A percentile compares a stretch with the other conserved stretches of the same genome.
Evolutionary conservation across 2,113 vertebrate genomes (phyloP).

Genomic region (Tupaia chinensis): DNA sequence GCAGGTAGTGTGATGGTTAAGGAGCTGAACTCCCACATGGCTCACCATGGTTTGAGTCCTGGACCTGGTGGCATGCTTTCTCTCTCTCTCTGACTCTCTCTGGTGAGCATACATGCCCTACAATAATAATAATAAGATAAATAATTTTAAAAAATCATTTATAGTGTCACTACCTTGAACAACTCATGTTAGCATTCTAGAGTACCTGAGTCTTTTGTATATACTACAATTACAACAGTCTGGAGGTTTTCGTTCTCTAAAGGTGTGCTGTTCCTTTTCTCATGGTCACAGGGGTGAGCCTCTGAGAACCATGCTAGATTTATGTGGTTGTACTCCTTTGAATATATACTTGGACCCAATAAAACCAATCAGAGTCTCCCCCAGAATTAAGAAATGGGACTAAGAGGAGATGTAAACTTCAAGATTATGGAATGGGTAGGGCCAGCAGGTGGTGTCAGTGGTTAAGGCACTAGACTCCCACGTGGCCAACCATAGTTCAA

Average conservation of each 20-base stretch:
- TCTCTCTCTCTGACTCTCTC: too few relatives aligned
- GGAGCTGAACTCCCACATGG: too few relatives aligned
- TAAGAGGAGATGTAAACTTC: conserved; percentile 1
- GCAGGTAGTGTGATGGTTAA: too few relatives aligned
- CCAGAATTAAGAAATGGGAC: neutral
- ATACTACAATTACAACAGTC: neutral
- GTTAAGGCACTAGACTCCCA: too few relatives aligned
- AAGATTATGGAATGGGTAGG: neutral
- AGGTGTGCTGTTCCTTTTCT: neutral
- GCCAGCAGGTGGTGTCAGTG: too few relatives aligned
- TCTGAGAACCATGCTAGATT: neutral
- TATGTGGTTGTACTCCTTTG: neutral
- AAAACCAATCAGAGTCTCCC: neutral
- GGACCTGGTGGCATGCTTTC: too few relatives aligned
- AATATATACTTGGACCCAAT: neutral
- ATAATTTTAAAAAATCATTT: neutral
- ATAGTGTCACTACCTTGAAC: conserved; percentile 44
- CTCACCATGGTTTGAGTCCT: too few relatives aligned
- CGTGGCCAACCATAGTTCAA: too few relatives aligned
- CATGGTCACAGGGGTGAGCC: neutral
- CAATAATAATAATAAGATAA: too few relatives aligned
- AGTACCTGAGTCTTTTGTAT: neutral
- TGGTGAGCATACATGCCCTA: too few relatives aligned
- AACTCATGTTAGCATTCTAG: neutral
- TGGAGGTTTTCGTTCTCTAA: conserved; percentile 26